Conservation (phyloP, 2,888 invertebrate genomes). For the Chaetogeoica ovagalla region DNA sequence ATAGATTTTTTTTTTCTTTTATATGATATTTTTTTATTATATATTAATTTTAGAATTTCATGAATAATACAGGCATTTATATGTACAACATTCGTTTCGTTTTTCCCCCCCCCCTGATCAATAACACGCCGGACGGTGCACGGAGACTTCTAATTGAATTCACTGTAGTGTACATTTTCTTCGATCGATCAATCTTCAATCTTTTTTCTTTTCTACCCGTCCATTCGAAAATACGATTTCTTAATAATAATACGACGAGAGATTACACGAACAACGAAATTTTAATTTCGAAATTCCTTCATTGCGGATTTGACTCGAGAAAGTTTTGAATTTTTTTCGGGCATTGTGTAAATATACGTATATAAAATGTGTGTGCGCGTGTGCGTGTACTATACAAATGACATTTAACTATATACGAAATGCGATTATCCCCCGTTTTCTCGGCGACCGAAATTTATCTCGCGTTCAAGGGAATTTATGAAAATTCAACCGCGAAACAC, state of each 20-base stretch:
- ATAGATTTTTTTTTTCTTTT: too few relatives aligned
- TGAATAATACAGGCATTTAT: too few relatives aligned
- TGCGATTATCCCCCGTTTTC: neutral
- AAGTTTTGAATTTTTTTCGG: neutral
- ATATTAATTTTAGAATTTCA: too few relatives aligned
- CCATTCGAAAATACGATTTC: neutral
- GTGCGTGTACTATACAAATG: too few relatives aligned
- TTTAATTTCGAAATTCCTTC: constrained; percentile 12
- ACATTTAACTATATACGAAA: neutral
- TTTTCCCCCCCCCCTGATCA: too few relatives aligned
- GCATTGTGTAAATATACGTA: neutral
- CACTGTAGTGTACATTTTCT: neutral
- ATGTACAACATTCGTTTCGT: too few relatives aligned
- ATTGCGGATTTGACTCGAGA: neutral
- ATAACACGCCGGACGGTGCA: too few relatives aligned
- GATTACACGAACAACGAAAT: too few relatives aligned
- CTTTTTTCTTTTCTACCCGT: neutral
- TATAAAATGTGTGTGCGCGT: neutral
- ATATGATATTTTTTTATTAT: too few relatives aligned
- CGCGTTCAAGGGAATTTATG: neutral
- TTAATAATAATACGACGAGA: neutral
- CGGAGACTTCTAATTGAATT: too few relatives aligned
- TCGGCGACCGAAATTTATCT: neutral
- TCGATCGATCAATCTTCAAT: constrained; percentile 19
- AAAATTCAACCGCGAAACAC: neutral